Evolutionary conservation across 2,797 vertebrate genomes (phyloP).

Genomic region (Emys orbicularis): DNA sequence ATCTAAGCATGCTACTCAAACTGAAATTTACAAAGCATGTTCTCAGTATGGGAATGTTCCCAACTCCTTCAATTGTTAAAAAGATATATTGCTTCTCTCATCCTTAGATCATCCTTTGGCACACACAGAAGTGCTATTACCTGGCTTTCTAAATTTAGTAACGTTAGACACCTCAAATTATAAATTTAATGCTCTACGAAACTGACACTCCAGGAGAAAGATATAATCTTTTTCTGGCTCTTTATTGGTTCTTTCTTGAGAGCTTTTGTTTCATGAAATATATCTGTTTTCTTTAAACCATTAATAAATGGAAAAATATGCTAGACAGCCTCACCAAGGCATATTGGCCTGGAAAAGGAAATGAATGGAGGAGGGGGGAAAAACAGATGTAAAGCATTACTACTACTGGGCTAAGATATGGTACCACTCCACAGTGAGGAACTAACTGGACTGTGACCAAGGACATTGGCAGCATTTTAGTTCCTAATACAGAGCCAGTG

Average conservation of each 20-base stretch:
- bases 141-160: slow-evolving; percentile 72
- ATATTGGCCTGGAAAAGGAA: slow-evolving; percentile 18
- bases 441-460: slow-evolving; percentile 63
- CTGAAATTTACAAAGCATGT: slow-evolving; percentile 22
- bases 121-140: slow-evolving; percentile 35
- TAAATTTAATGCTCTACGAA: slow-evolving; percentile 33
- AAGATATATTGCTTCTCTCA: slow-evolving; percentile 54
- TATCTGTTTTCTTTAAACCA: slow-evolving; percentile 36
- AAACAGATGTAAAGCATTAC: neutral
- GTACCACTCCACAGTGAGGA: neutral
- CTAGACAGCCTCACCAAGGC: slow-evolving; percentile 28
- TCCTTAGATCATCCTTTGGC: slow-evolving; percentile 76
- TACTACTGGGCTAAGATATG: slow-evolving; percentile 25
- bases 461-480: slow-evolving; percentile 52
- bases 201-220: slow-evolving; percentile 14
- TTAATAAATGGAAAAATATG: slow-evolving; percentile 27
- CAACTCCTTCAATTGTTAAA: slow-evolving; percentile 59
- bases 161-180: slow-evolving; percentile 37
- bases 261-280: slow-evolving; percentile 46
- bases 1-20: neutral
- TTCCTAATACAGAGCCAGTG: slow-evolving; percentile 22
- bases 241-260: slow-evolving; percentile 32
- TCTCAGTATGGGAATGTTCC: slow-evolving; percentile 1
- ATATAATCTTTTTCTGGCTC: slow-evolving; percentile 32
- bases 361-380: neutral